Evolutionary conservation across 1,140 invertebrate genomes (phyloP).

Genomic region (Sipha flava): DNA sequence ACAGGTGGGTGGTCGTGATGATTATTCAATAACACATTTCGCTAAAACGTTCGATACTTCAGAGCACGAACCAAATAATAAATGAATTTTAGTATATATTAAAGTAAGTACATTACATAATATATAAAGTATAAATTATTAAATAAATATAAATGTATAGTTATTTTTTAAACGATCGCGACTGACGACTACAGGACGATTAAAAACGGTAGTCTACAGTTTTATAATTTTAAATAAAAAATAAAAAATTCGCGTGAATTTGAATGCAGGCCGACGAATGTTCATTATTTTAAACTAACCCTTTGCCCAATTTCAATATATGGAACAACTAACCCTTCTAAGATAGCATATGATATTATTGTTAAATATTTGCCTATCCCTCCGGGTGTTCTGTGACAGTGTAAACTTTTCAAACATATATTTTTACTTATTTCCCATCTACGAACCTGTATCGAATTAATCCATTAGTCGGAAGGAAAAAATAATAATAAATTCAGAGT

Average conservation of each 20-base stretch:
- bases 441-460: not conserved
- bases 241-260: too few species aligned
- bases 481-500: not conserved
- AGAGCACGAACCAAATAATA: not conserved
- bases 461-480: not conserved
- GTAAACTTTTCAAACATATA: not conserved
- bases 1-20: slow-evolving; percentile 23
- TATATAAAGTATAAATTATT: too few species aligned
- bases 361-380: not conserved
- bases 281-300: too few species aligned
- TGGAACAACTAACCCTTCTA: not conserved
- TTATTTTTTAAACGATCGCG: too few species aligned
- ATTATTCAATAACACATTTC: not conserved
- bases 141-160: too few species aligned
- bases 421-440: not conserved
- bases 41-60: not conserved
- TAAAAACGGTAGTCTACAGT: too few species aligned
- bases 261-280: too few species aligned
- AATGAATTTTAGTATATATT: too few species aligned
- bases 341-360: not conserved
- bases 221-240: too few species aligned
- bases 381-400: not conserved
- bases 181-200: too few species aligned
- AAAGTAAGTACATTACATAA: too few species aligned
- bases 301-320: not conserved